Evolutionary conservation across 2,888 invertebrate species (phyloP), one percentile per base, ranked within the genome.

Genomic region (Temnothorax ravouxi): DNA sequence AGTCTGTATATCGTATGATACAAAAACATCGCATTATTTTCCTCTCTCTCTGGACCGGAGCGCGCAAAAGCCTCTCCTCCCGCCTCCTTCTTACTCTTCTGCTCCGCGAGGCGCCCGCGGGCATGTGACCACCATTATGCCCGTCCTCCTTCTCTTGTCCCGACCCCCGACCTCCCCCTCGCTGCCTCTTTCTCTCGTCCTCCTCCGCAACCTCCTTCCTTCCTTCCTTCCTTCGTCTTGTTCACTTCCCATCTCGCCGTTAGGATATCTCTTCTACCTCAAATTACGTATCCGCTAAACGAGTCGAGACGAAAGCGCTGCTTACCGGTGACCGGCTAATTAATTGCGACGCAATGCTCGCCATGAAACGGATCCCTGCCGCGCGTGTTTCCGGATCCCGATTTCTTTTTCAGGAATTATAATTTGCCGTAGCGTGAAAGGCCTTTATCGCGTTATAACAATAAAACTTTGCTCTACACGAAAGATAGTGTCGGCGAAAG

Each of bases 21-120:
- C 93, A 94, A 94, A 94, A 94, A 94, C 93, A 93, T 93, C 92
- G 90, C 93, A 93, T 94, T 94, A 94, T 94, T 94, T 93, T 93
- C 92, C 83, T 90, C 90, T 86, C 81, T 81, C 87, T 79, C 75
- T 77, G 84, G 52, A 75, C 76, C 86, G 75, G 54, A 54, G 50
- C 81, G 54, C 52, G 50, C 79, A 76, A 9, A 76, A 9, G 41
- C 1, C 61, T 74, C 59, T 56, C 62, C 52, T 29, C 29, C 29
- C 59, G 25, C 54, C 84, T 72, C 79, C 84, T 87, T 85, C 87
- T 91, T 88, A 87, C 90, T 88, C 84, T 82, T 80, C 87, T 89
- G 84, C 90, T 89, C 86, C 88, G 77, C 89, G 88, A 86, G 88
- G 86, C 86, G 83, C 91, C 88, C 44, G 80, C n/a, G 89, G 92